Percentiles rank a stretch among this genome's conserved stretches.
Evolutionary conservation across 2,113 vertebrate species (phyloP).

Genomic region (Pogonocichla stellata): DNA sequence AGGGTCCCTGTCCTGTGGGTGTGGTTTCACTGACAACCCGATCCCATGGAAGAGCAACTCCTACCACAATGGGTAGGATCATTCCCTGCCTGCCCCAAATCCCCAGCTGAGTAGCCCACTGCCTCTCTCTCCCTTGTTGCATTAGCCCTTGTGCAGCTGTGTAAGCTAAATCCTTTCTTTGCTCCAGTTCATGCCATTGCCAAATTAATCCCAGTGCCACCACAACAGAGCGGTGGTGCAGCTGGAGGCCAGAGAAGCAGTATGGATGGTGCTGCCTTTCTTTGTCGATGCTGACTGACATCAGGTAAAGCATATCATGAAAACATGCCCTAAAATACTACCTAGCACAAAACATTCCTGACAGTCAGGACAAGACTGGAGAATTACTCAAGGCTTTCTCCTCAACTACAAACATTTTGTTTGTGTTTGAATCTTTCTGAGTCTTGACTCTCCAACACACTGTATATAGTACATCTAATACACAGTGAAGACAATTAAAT

Average conservation of each 20-base stretch:
- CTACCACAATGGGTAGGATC: background rate
- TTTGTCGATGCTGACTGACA: background rate
- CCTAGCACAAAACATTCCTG: background rate
- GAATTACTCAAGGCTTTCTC: background rate
- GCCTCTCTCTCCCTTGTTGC: background rate
- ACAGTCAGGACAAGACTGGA: background rate
- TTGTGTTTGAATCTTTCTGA: background rate
- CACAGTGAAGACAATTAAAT: background rate
- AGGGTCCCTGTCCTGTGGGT: background rate
- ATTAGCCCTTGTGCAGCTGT: background rate
- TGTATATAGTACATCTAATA: background rate
- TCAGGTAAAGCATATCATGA: background rate
- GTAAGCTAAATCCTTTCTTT: background rate
- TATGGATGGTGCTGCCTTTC: background rate
- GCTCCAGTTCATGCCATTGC: background rate
- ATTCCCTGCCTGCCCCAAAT: background rate
- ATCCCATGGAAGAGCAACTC: background rate
- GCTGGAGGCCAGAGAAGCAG: background rate
- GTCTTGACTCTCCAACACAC: background rate
- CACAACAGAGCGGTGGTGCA: background rate
- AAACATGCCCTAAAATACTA: background rate
- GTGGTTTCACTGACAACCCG: background rate
- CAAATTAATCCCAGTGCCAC: background rate
- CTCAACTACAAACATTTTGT: background rate
- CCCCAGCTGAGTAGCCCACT: fast-evolving